Percentiles rank a stretch among this genome's conserved stretches.
phyloP scores from a whole-genome alignment of 2,113 vertebrate genomes.

The Paralichthys olivaceus region DNA sequence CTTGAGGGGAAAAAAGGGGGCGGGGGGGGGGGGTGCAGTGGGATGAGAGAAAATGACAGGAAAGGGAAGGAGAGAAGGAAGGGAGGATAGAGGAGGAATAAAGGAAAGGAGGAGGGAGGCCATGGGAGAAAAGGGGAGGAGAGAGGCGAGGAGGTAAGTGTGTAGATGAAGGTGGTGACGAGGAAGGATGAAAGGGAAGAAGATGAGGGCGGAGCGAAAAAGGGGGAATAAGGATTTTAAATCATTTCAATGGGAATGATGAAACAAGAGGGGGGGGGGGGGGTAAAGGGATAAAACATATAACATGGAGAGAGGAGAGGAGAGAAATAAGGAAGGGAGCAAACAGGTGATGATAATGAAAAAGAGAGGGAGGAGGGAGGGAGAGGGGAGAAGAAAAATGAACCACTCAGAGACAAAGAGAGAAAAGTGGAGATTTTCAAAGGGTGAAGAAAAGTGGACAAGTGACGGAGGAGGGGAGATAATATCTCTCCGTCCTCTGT shows the following conservation, averaged over 20 bases:
- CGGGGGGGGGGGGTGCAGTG: no score
- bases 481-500: neutral
- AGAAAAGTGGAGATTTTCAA: neutral
- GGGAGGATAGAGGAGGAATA: neutral
- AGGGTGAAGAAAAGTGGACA: neutral
- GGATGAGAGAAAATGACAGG: conserved; percentile 32
- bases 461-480: neutral
- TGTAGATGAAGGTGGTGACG: neutral
- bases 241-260: neutral
- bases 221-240: neutral
- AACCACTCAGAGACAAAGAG: neutral
- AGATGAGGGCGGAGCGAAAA: neutral
- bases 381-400: neutral
- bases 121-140: neutral
- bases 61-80: neutral
- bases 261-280: neutral
- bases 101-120: neutral
- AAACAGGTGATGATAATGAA: neutral
- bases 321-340: neutral
- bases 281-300: neutral
- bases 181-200: neutral
- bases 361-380: neutral
- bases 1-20: conserved; percentile 11
- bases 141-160: neutral
- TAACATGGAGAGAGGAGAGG: neutral